Percentiles rank a stretch among this genome's conserved stretches.
These are phyloP conservation scores for Akabosia matsudoensis DNA, from an alignment of 1,140 invertebrate species.

Conservation along the genomic window DNA sequence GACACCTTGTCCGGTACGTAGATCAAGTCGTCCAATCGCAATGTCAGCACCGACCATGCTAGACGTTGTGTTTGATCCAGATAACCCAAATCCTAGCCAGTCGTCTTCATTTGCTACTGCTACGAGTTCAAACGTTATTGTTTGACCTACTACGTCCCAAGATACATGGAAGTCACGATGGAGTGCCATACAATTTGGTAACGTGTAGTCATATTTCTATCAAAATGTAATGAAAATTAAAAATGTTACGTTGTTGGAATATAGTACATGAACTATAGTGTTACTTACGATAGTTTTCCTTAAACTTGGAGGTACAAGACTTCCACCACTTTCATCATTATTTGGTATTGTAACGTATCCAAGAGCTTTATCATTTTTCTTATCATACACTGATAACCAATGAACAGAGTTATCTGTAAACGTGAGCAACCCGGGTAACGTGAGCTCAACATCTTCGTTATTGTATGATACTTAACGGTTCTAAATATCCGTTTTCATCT, in stretches of 20 bases:
- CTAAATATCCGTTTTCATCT: conserved; percentile 83
- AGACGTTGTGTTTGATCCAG: conserved; percentile 65
- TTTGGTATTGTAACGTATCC: not conserved
- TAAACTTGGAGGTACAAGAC: conserved; percentile 78
- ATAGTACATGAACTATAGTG: conserved; percentile 20
- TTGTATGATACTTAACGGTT: conserved; percentile 67
- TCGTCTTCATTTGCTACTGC: conserved; percentile 71
- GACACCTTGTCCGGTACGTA: conserved; percentile 32
- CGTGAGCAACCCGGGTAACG: conserved; percentile 76
- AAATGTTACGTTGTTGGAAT: not conserved
- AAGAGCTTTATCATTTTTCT: conserved; percentile 62
- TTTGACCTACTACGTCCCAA: conserved; percentile 86
- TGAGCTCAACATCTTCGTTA: conserved; percentile 69
- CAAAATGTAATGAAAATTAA: conserved; percentile 21
- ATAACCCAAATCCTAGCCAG: conserved; percentile 83
- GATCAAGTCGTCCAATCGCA: conserved; percentile 66
- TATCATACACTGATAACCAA: conserved; percentile 79
- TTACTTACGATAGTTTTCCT: conserved; percentile 59
- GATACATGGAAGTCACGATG: conserved; percentile 77
- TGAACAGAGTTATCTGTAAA: conserved; percentile 69
- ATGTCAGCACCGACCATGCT: conserved; percentile 84
- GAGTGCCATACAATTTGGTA: conserved; percentile 81
- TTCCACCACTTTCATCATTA: not conserved
- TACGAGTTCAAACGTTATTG: conserved; percentile 80
- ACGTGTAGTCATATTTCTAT: conserved; percentile 53